phyloP scores from a whole-genome alignment of 2,888 invertebrate genomes.

The Nysson spinosus region DNA sequence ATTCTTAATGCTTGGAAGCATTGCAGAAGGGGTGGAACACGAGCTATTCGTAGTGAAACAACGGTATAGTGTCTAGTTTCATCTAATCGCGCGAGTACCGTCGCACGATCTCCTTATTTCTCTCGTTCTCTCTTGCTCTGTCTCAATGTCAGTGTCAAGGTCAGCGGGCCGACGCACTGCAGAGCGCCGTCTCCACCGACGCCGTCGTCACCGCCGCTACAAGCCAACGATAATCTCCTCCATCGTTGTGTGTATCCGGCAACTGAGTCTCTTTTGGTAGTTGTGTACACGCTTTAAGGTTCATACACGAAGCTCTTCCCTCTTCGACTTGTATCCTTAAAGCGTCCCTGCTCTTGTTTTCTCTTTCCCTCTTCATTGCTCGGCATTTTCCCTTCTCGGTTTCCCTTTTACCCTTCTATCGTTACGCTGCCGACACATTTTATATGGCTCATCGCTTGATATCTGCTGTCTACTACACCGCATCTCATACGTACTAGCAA shows the following conservation, averaged over 20 bases:
- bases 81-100: constrained; percentile 28
- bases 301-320: constrained; percentile 33
- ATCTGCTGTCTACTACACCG: constrained; percentile 54
- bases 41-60: constrained; percentile 2
- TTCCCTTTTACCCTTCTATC: constrained; percentile 15
- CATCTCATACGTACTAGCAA: constrained; percentile 51
- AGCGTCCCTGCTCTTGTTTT: constrained; percentile 21
- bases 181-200: constrained; percentile 45
- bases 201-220: constrained; percentile 24
- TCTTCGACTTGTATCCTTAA: constrained; percentile 41
- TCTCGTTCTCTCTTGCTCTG: neutral
- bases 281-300: constrained; percentile 36
- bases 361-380: constrained; percentile 10
- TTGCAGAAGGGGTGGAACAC: neutral
- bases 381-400: neutral
- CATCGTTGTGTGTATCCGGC: constrained; percentile 47
- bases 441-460: constrained; percentile 53
- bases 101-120: neutral
- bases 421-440: constrained; percentile 43
- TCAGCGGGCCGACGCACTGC: constrained; percentile 75
- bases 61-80: constrained; percentile 20
- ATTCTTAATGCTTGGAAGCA: constrained; percentile 29
- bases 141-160: constrained; percentile 77
- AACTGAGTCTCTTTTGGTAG: constrained; percentile 38
- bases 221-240: constrained; percentile 36